phyloP scores from a whole-genome alignment of 2,888 invertebrate species.

The Parascotia fuliginaria region DNA sequence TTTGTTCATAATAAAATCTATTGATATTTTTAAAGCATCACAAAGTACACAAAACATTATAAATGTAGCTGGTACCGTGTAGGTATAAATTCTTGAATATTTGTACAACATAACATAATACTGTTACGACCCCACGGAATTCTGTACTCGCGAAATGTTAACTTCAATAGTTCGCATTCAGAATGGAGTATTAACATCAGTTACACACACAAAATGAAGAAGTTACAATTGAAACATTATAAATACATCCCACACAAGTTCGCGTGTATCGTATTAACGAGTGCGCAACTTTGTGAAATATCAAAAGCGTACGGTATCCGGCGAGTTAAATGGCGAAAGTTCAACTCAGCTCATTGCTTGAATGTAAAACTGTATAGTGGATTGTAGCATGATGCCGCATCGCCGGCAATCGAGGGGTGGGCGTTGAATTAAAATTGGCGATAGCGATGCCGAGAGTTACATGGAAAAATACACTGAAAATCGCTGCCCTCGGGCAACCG shows the following conservation, averaged over 20 bases:
- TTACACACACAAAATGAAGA: slow-evolving; percentile 43
- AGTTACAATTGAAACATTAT: slow-evolving; percentile 51
- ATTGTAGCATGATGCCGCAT: slow-evolving; percentile 42
- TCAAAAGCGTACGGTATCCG: slow-evolving; percentile 52
- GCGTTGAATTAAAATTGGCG: slow-evolving; percentile 47
- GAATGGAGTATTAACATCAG: slow-evolving; percentile 42
- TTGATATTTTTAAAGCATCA: not conserved
- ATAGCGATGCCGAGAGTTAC: slow-evolving; percentile 31
- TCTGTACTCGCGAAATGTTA: slow-evolving; percentile 26
- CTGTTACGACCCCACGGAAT: slow-evolving; percentile 22
- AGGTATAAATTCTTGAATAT: not conserved
- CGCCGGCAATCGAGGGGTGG: slow-evolving; percentile 22
- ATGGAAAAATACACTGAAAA: slow-evolving; percentile 46
- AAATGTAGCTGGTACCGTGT: not conserved
- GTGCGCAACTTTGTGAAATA: slow-evolving; percentile 57
- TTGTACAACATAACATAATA: slow-evolving; percentile 17
- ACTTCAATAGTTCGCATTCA: slow-evolving; percentile 32
- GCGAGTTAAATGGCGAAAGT: slow-evolving; percentile 63
- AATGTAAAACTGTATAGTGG: slow-evolving; percentile 45
- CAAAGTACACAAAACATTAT: not conserved
- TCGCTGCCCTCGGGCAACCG: slow-evolving; percentile 34
- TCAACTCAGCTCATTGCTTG: slow-evolving; percentile 50
- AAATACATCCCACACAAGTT: slow-evolving; percentile 38
- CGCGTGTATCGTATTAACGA: slow-evolving; percentile 51
- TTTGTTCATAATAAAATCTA: slow-evolving; percentile 3